Conservation (phyloP, 1,140 invertebrate genomes). For the Penaeus vannamei region DNA sequence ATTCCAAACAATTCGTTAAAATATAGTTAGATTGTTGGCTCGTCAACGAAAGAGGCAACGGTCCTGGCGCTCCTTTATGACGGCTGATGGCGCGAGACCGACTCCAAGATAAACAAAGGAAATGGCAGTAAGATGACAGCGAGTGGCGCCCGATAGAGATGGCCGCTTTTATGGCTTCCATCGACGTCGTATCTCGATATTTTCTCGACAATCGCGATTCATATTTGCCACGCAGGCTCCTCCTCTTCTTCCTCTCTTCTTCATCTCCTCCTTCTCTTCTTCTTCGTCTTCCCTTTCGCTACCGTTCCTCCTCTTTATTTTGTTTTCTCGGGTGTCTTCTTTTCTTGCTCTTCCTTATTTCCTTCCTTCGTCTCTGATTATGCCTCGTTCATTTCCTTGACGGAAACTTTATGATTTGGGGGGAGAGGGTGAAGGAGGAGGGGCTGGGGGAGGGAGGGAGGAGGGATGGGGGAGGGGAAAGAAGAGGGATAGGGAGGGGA, state of each 20-base stretch:
- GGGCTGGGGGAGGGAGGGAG: too few species aligned
- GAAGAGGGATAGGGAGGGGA: too few species aligned
- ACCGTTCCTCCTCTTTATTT: background rate
- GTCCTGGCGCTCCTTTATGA: slow-evolving; percentile 38
- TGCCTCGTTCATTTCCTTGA: background rate
- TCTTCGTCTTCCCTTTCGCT: background rate
- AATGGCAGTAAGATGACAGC: slow-evolving; percentile 57
- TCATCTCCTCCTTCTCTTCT: background rate
- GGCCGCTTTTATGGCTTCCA: slow-evolving; percentile 49
- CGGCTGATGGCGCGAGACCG: slow-evolving; percentile 54
- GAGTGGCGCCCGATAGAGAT: slow-evolving; percentile 49
- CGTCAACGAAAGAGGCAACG: slow-evolving; percentile 8
- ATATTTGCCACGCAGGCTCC: slow-evolving; percentile 44
- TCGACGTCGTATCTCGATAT: slow-evolving; percentile 49
- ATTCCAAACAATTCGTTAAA: slow-evolving; percentile 24
- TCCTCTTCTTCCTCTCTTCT: background rate
- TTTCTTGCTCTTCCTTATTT: background rate
- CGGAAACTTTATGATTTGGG: background rate
- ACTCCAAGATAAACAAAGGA: slow-evolving; percentile 59
- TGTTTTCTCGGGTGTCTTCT: background rate
- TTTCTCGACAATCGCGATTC: slow-evolving; percentile 52
- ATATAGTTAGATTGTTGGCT: background rate
- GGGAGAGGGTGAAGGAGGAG: too few species aligned
- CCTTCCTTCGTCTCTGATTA: background rate
- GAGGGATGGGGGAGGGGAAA: too few species aligned